A percentile compares a stretch with the other conserved stretches of the same genome.
Evolutionary conservation across 2,113 vertebrate genomes (phyloP).

Genomic region (Gavialis gangeticus): DNA sequence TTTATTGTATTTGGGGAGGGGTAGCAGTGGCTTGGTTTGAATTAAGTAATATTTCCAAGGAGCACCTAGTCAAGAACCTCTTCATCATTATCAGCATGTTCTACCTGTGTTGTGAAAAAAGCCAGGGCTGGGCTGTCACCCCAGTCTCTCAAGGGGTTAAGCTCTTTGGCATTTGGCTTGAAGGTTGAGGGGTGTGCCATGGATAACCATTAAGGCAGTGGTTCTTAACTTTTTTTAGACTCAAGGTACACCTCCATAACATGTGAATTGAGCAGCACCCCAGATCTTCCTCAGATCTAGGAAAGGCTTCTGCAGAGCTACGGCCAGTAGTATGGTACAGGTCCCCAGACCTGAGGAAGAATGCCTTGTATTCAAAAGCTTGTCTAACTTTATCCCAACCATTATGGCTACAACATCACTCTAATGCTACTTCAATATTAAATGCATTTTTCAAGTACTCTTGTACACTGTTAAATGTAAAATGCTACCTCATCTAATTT

Average conservation of each 20-base stretch:
- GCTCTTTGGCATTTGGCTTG: background rate
- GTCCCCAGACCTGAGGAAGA: no score
- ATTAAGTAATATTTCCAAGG: background rate
- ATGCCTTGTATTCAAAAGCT: no score
- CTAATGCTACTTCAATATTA: slow-evolving; percentile 18
- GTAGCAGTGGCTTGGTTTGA: background rate
- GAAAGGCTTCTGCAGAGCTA: no score
- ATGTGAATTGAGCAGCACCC: no score
- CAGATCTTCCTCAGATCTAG: no score
- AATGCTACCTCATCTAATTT: slow-evolving; percentile 37
- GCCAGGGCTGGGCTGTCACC: background rate
- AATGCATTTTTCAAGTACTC: slow-evolving; percentile 53
- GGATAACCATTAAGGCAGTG: background rate
- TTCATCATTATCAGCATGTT: background rate
- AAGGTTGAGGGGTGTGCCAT: accelerated
- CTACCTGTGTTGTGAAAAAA: background rate
- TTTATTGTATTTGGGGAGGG: background rate
- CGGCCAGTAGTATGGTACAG: no score
- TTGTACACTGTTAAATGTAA: background rate
- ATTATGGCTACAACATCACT: no score
- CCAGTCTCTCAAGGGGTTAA: background rate
- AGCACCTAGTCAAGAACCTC: background rate
- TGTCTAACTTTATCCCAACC: no score
- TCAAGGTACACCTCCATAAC: no score
- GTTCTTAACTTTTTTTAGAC: background rate